Base-by-base conservation (phyloP, 1,140 invertebrate species). In the Hestina assimilis region DNA sequence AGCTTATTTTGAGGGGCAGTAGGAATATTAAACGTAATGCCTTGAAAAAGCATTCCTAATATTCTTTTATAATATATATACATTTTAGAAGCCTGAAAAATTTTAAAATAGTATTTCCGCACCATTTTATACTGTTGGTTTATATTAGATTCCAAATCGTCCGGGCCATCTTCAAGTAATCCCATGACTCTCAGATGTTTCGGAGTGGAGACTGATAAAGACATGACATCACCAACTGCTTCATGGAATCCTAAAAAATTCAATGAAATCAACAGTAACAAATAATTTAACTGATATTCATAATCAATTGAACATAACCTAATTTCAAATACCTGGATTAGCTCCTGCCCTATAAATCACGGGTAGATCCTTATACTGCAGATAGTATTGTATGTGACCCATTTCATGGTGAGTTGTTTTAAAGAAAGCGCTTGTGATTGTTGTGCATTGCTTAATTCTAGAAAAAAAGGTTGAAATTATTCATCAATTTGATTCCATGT, bases 171-270 rank as follows among this genome's bases (percentile, higher is more conserved):
- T 47, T 91, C 90, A 1, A 94, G 66, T 1, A 98, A 87, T 4
- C 94, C 94, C 60, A 98, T 92, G 59, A 92, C 92, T 47, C 93
- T 87, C 33, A 98, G 89, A 89, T 98, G 96, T 75, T 93, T 93
- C 0, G 93, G 92, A 0, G 96, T 95, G 0, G 91, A 90, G 0
- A 95, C 95, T 0, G 95, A 97, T 2, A 98, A 80, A 1, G 96
- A 91, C 1, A 98, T 93, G 0, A 95, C 92, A 80, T 98, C 96
- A 8, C 97, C 97, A 15, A 98, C 92, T 17, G 97, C 96, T 83
- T 98, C 97, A 73, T 97, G 95, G 75, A 98, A 98, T 52, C 95
- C 94, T 93, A 55, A 41, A 69, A 65, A 15, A 23, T 24, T 28
- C 19, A 6, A 20, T 26, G n/a, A n/a, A n/a, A n/a, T n/a, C n/a